Evolutionary conservation across 2,113 vertebrate species (phyloP).

Genomic region (Bostrychus sinensis): DNA sequence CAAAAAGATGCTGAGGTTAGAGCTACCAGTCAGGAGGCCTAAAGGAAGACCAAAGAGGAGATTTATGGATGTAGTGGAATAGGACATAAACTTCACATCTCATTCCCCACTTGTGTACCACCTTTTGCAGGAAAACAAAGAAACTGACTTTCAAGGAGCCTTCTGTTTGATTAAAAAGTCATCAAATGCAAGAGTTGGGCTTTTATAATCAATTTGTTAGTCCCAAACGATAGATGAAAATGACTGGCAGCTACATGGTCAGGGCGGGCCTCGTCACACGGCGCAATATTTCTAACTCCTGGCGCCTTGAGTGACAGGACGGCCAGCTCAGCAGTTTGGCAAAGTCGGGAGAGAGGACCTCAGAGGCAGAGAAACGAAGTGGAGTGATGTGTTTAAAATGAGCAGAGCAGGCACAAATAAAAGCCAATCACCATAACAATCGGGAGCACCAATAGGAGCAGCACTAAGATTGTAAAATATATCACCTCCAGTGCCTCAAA

Average conservation of each 20-base stretch:
- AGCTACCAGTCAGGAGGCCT: too few relatives aligned
- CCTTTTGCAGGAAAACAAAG: too few relatives aligned
- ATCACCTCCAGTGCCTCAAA: constrained; percentile 18
- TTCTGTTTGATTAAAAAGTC: constrained; percentile 9
- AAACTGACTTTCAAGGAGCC: not conserved
- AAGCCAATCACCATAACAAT: constrained; percentile 56
- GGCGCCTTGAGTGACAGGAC: constrained; percentile 37
- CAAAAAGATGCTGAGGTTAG: too few relatives aligned
- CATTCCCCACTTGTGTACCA: too few relatives aligned
- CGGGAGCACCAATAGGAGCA: constrained; percentile 24
- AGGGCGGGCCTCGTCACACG: constrained; percentile 23
- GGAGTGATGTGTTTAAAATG: constrained; percentile 44
- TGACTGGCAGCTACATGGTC: constrained; percentile 64
- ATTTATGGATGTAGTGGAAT: too few relatives aligned
- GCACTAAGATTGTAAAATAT: constrained; percentile 20
- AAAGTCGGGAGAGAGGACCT: constrained; percentile 53
- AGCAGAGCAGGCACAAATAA: constrained; percentile 53
- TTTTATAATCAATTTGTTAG: constrained; percentile 52
- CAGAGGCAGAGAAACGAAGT: constrained; percentile 3
- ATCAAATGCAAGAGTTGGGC: constrained; percentile 33
- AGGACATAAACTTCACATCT: too few relatives aligned
- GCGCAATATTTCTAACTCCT: constrained; percentile 28
- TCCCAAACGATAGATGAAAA: constrained; percentile 33
- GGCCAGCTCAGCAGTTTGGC: constrained; percentile 63
- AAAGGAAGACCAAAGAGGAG: too few relatives aligned